A percentile compares a stretch with the other conserved stretches of the same genome.
phyloP scores from a whole-genome alignment of 1,140 invertebrate species.

The Bicyclus anynana region DNA sequence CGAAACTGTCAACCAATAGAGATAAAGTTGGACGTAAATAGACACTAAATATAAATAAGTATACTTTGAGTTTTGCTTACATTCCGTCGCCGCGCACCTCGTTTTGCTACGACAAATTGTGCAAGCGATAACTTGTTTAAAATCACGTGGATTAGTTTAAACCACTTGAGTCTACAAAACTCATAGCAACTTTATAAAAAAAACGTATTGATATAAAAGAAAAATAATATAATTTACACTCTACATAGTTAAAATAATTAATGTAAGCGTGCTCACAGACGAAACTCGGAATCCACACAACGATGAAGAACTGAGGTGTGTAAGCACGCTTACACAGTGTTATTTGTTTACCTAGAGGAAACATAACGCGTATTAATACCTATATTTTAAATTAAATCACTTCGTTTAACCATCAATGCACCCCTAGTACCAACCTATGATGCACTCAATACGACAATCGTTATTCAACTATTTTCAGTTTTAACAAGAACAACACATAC shows the following conservation, averaged over 20 bases:
- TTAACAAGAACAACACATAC: too few species aligned
- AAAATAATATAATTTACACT: conserved; percentile 69
- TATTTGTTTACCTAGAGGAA: conserved; percentile 56
- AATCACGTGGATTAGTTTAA: too few species aligned
- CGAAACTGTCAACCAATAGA: conserved; percentile 65
- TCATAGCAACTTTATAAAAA: conserved; percentile 33
- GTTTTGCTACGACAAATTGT: too few species aligned
- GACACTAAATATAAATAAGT: conserved; percentile 27
- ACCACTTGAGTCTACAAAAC: background rate
- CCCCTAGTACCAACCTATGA: background rate
- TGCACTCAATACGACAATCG: background rate
- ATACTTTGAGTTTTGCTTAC: background rate
- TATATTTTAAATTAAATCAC: conserved; percentile 62
- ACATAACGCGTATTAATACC: conserved; percentile 72
- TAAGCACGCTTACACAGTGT: conserved; percentile 42
- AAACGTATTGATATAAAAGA: conserved; percentile 43
- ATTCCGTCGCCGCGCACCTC: too few species aligned
- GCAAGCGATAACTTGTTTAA: too few species aligned
- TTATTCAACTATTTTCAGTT: background rate
- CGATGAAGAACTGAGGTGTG: too few species aligned
- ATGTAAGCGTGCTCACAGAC: conserved; percentile 9
- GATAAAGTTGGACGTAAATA: conserved; percentile 67
- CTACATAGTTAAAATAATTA: conserved; percentile 62
- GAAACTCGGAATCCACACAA: too few species aligned
- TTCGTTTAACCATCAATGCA: conserved; percentile 57